phyloP scores from a whole-genome alignment of 1,140 invertebrate species.

The Drosophila orosa region DNA sequence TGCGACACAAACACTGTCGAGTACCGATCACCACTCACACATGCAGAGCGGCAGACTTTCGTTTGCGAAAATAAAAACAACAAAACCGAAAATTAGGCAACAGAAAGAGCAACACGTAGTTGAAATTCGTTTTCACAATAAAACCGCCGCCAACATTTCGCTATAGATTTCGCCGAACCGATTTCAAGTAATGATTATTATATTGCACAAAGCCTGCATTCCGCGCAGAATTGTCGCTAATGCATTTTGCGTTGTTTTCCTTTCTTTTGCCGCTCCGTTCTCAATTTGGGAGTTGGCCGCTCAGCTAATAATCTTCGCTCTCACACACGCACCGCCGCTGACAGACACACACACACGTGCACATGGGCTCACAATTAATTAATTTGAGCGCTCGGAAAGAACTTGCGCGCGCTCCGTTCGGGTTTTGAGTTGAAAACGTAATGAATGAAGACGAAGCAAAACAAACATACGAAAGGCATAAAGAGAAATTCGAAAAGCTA shows the following conservation, averaged over 20 bases:
- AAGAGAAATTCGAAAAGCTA: too few species aligned
- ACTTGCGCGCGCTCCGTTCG: slow-evolving; percentile 13
- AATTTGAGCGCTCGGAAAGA: slow-evolving; percentile 2
- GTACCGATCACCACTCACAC: slow-evolving; percentile 38
- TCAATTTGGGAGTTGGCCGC: slow-evolving; percentile 76
- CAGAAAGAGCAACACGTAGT: slow-evolving; percentile 69
- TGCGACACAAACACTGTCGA: slow-evolving; percentile 14
- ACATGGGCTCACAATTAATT: slow-evolving; percentile 28
- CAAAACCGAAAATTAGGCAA: slow-evolving; percentile 41
- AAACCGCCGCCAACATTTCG: slow-evolving; percentile 41
- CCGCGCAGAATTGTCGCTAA: slow-evolving; percentile 21
- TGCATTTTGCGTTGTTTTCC: slow-evolving; percentile 37
- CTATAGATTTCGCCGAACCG: slow-evolving; percentile 27
- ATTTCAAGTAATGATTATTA: slow-evolving; percentile 37
- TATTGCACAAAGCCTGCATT: slow-evolving; percentile 44
- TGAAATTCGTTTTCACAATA: slow-evolving; percentile 53
- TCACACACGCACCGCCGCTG: slow-evolving; percentile 32
- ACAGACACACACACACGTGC: slow-evolving; percentile 34
- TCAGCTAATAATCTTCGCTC: slow-evolving; percentile 57
- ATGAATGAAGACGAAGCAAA: neutral
- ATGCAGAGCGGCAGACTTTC: slow-evolving; percentile 63
- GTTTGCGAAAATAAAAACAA: slow-evolving; percentile 69
- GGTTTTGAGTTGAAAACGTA: neutral
- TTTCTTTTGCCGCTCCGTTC: slow-evolving; percentile 49
- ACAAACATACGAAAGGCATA: neutral